Base-by-base conservation (phyloP, 2,113 vertebrate genomes). In the Tupaia tana region DNA sequence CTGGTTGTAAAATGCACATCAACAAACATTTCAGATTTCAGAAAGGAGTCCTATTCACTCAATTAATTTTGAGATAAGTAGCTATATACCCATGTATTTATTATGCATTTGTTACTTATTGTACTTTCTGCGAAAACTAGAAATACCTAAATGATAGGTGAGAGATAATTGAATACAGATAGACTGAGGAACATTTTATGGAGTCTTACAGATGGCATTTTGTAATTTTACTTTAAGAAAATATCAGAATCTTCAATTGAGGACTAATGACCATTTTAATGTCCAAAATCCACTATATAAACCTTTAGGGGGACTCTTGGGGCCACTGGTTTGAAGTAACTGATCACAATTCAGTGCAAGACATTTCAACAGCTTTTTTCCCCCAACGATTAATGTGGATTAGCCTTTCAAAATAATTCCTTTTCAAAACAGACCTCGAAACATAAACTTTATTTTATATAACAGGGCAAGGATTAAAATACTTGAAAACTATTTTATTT, bases 381-480 rank as follows among this genome's bases (percentile, higher is more conserved):
- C 43, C 31, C 56, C 91, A 89, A 52, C 78, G 22, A 7, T 70
- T 59, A 83, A 79, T 66, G 70, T 27, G 75, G 11, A 80, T 25
- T 74, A 70, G 14, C 67, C 93, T 89, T 92, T 93, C 25, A 77
- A 66, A 19, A 67, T 66, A 75, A 86, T 78, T 93, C 22, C 58
- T 94, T 92, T 93, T 87, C 29, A 84, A 90, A 93, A 73, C 16
- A 83, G 29, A 95, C 67, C 73, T 95, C 79, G 91, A 96, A 96
- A 93, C 52, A 92, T 58, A 90, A 94, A 87, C 25, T 84, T 86
- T 69, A 95, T 88, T 89, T 71, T 94, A 71, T 56, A 89, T 71
- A 86, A 92, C 69, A 5, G 25, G 69, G 67, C 56, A 91, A 94
- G 93, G 66, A 96, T 43, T 87, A 89, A 97, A 95, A 90, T 64